Percentiles rank a stretch among this genome's conserved stretches.
Conservation (phyloP, 2,113 vertebrate species). For the Phyllopteryx taeniolatus region DNA sequence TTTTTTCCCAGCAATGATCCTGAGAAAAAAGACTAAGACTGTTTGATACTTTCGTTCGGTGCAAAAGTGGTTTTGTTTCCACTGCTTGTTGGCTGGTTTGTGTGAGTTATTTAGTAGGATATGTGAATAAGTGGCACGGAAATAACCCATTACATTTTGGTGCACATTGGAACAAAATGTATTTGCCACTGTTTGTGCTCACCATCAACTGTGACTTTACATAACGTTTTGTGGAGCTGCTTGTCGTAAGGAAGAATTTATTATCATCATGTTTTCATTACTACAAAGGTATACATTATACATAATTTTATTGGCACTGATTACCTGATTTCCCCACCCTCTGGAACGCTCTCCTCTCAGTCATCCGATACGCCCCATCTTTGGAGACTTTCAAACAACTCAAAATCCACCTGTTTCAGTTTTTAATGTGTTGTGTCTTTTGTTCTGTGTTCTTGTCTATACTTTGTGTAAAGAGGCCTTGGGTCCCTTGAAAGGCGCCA, state of each 20-base stretch:
- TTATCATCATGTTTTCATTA: neutral
- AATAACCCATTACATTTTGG: neutral
- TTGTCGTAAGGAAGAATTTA: neutral
- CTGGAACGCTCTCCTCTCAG: no score
- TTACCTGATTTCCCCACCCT: neutral
- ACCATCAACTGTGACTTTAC: neutral
- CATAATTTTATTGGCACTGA: neutral
- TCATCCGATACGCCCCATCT: no score
- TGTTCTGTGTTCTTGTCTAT: no score
- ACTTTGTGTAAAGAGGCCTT: no score
- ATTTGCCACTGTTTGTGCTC: neutral
- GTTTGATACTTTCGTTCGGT: neutral
- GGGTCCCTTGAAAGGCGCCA: no score
- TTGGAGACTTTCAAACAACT: no score
- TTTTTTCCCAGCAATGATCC: constrained; percentile 23
- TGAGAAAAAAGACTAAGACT: constrained; percentile 12
- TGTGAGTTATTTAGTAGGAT: neutral
- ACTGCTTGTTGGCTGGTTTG: neutral
- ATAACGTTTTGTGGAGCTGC: neutral
- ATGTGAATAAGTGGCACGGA: neutral
- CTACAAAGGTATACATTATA: neutral
- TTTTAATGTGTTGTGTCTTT: no score
- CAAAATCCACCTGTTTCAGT: no score
- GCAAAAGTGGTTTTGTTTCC: neutral
- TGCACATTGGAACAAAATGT: neutral